A percentile compares a stretch with the other conserved stretches of the same genome.
phyloP scores from a whole-genome alignment of 2,113 vertebrate species.

The Festucalex cinctus region DNA sequence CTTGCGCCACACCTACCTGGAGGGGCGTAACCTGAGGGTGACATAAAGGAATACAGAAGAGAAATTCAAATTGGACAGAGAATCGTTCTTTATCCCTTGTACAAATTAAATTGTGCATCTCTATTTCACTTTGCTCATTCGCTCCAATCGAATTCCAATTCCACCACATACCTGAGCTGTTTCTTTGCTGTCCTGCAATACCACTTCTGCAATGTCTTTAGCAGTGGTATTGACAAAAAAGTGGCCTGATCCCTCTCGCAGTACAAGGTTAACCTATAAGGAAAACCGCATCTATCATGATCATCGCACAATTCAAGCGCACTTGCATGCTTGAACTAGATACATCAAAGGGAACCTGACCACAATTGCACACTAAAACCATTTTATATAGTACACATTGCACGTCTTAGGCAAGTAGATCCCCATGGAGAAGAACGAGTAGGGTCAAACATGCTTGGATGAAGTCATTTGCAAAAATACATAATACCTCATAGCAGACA shows the following conservation, averaged over 20 bases:
- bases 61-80: neutral
- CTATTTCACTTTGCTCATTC: neutral
- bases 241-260: constrained; percentile 89
- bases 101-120: neutral
- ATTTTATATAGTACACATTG: constrained; percentile 41
- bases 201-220: constrained; percentile 70
- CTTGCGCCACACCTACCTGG: constrained; percentile 70
- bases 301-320: too few species aligned
- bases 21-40: constrained; percentile 81
- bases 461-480: neutral
- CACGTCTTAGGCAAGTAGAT: neutral
- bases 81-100: neutral
- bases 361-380: constrained; percentile 24
- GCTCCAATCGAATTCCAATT: neutral
- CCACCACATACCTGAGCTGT: constrained; percentile 76
- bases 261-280: constrained; percentile 77
- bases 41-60: constrained; percentile 6
- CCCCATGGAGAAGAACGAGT: constrained; percentile 5
- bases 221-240: constrained; percentile 88
- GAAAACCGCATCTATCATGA: too few species aligned
- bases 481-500: too few species aligned
- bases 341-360: constrained; percentile 28
- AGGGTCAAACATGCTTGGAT: constrained; percentile 1
- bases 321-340: too few species aligned
- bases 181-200: constrained; percentile 76